A percentile compares a stretch with the other conserved stretches of the same genome.
Evolutionary conservation across 1,140 invertebrate species (phyloP).

Genomic region (Pachyrhynchus sulphureomaculatus): DNA sequence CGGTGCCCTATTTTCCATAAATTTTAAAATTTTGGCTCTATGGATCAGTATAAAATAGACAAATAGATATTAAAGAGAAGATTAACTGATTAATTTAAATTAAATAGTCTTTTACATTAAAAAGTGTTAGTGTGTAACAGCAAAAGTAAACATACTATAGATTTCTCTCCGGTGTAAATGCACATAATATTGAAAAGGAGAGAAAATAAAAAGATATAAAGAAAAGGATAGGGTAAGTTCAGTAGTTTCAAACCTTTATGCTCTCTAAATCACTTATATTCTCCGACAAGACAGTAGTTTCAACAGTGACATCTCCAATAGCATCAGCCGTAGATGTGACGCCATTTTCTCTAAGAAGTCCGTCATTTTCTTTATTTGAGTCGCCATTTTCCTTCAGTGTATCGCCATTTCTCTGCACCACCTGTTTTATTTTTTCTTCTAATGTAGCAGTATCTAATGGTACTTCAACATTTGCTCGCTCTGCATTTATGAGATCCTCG

Average conservation of each 20-base stretch:
- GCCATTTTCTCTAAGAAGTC: too few species aligned
- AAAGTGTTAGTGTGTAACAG: too few species aligned
- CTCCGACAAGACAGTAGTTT: constrained; percentile 25
- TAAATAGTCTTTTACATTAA: background rate
- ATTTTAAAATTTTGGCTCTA: too few species aligned
- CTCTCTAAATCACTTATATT: constrained; percentile 29
- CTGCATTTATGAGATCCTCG: constrained; percentile 32
- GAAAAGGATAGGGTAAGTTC: constrained; percentile 1
- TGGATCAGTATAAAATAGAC: too few species aligned
- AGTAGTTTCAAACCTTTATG: constrained; percentile 38
- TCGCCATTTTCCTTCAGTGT: background rate
- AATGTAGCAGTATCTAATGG: constrained; percentile 10
- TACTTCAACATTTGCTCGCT: constrained; percentile 17
- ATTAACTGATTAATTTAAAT: too few species aligned
- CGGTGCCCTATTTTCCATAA: too few species aligned
- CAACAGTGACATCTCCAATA: constrained; percentile 23
- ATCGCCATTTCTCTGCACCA: background rate
- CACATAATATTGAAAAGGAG: background rate
- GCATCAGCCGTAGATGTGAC: background rate
- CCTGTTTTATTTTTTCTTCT: constrained; percentile 12
- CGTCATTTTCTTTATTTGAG: constrained; percentile 2
- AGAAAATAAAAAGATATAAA: background rate
- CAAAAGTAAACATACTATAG: constrained; percentile 8
- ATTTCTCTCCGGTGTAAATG: background rate
- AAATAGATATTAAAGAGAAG: too few species aligned